A percentile compares a stretch with the other conserved stretches of the same genome.
phyloP scores from a whole-genome alignment of 2,113 vertebrate species.

The Macquaria australasica region DNA sequence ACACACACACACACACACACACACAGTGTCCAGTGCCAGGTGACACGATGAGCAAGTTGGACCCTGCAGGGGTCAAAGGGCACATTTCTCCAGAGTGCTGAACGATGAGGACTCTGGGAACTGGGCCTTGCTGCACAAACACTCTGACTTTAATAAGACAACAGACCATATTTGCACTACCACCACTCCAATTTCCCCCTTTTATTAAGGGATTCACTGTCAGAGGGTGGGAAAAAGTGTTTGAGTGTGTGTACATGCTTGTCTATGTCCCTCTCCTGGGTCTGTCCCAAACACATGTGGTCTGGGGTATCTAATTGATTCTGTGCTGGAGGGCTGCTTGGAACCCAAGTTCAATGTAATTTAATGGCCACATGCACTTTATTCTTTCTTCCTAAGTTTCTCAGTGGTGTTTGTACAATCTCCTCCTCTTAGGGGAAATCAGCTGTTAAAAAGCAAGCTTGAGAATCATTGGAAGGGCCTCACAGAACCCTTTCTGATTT shows the following conservation, averaged over 20 bases:
- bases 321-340: constrained; percentile 46
- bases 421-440: constrained; percentile 11
- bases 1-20: neutral
- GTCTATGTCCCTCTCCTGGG: constrained; percentile 34
- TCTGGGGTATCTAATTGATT: constrained; percentile 43
- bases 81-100: constrained; percentile 60
- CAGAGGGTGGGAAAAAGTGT: constrained; percentile 56
- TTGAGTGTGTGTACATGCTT: constrained; percentile 37
- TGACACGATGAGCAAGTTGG: constrained; percentile 50
- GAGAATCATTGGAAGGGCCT: constrained; percentile 1
- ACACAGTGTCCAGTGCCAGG: constrained; percentile 33
- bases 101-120: constrained; percentile 71
- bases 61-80: constrained; percentile 59
- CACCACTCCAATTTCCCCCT: constrained; percentile 70
- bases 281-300: constrained; percentile 37
- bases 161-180: constrained; percentile 71
- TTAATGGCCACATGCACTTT: constrained; percentile 1
- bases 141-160: constrained; percentile 68
- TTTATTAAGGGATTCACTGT: constrained; percentile 70
- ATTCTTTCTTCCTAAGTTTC: neutral
- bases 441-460: neutral
- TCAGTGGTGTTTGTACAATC: constrained; percentile 4
- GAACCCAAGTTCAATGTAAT: constrained; percentile 28
- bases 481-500: constrained; percentile 19
- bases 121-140: constrained; percentile 70